phyloP scores from a whole-genome alignment of 2,797 vertebrate genomes.

The Ispidina lecontei region DNA sequence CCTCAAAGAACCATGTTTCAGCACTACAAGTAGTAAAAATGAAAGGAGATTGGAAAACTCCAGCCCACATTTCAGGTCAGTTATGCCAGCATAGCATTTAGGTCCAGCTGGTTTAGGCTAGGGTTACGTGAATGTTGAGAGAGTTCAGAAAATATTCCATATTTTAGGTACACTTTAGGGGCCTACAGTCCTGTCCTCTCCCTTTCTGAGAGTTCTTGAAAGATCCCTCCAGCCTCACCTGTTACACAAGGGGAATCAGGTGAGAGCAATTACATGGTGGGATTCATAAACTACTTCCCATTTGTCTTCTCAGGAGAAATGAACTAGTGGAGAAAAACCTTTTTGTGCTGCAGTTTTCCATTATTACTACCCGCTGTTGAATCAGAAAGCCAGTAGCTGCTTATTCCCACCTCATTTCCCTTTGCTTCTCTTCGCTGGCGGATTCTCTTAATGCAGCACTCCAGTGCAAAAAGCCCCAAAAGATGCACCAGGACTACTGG shows the following conservation, averaged over 20 bases:
- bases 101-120: not conserved
- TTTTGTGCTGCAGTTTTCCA: not conserved
- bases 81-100: not conserved
- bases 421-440: not conserved
- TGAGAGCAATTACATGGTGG: not conserved
- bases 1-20: not conserved
- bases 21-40: not conserved
- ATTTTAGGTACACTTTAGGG: rapidly evolving
- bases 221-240: not conserved
- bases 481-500: not conserved
- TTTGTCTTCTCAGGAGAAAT: not conserved
- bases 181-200: not conserved
- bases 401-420: not conserved
- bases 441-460: not conserved
- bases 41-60: not conserved
- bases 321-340: not conserved
- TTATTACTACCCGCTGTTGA: not conserved
- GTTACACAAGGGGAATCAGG: not conserved
- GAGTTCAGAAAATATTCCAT: not conserved
- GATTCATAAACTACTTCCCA: not conserved
- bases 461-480: not conserved
- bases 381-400: not conserved
- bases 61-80: not conserved
- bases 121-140: not conserved
- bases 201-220: not conserved